Conservation (phyloP, 1,140 invertebrate genomes). For the Trypoxylus dichotomus region DNA sequence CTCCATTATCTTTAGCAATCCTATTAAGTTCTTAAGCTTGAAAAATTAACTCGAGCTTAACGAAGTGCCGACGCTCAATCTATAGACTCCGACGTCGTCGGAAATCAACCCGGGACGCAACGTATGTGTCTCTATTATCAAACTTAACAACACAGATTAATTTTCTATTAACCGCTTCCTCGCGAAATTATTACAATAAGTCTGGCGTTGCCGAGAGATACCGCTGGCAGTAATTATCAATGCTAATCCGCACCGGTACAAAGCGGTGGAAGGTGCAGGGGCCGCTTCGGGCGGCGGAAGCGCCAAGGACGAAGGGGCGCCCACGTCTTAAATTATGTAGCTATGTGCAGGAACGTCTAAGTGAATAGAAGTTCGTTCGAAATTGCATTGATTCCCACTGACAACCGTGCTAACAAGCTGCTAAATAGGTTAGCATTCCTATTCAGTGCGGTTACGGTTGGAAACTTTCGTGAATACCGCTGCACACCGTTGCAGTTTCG, state of each 20-base stretch:
- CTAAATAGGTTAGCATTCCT: constrained; percentile 7
- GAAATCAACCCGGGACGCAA: neutral
- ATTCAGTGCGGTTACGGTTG: neutral
- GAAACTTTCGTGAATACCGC: constrained; percentile 6
- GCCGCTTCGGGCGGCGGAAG: no score
- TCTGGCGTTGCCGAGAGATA: constrained; percentile 4
- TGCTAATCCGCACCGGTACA: neutral
- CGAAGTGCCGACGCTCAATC: no score
- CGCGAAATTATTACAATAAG: constrained; percentile 17
- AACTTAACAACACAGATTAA: constrained; percentile 18
- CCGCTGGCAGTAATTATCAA: constrained; percentile 6
- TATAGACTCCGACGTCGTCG: neutral
- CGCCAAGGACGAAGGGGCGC: neutral
- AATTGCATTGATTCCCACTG: constrained; percentile 13
- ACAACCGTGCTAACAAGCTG: constrained; percentile 15
- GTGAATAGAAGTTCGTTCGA: constrained; percentile 11
- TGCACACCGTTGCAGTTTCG: neutral
- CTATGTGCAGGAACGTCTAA: neutral
- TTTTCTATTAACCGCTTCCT: constrained; percentile 23
- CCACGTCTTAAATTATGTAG: neutral
- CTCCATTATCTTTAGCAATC: no score
- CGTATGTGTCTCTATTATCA: constrained; percentile 2
- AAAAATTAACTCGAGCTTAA: no score
- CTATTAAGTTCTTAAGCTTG: no score
- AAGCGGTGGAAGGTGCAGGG: neutral